Percentiles rank a stretch among this genome's conserved stretches.
phyloP scores from a whole-genome alignment of 2,797 vertebrate genomes.

The Mustela erminea region DNA sequence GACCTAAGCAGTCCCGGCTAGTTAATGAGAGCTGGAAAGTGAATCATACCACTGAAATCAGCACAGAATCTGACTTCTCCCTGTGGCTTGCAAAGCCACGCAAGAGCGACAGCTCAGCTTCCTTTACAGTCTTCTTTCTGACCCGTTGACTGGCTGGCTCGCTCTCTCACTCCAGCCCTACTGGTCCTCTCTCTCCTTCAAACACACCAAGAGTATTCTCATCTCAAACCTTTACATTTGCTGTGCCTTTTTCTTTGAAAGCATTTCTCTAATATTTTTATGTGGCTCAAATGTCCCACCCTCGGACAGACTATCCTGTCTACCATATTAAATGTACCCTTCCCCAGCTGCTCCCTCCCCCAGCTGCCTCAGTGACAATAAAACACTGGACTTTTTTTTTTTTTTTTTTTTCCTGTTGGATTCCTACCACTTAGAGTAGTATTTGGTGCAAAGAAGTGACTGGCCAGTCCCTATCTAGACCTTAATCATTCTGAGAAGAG shows the following conservation, averaged over 20 bases:
- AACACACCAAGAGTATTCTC: background rate
- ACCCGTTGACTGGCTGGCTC: background rate
- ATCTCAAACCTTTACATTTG: background rate
- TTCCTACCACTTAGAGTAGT: background rate
- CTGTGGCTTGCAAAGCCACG: background rate
- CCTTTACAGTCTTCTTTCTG: slow-evolving; percentile 12
- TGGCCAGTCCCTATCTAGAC: background rate
- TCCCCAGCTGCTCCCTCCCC: background rate
- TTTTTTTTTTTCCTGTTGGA: background rate
- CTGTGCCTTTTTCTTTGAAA: background rate
- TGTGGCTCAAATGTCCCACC: background rate
- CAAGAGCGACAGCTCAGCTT: background rate
- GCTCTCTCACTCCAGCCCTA: background rate
- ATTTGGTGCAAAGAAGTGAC: background rate
- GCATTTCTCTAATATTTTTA: background rate
- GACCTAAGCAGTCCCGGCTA: background rate
- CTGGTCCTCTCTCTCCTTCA: slow-evolving; percentile 10
- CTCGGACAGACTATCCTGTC: background rate
- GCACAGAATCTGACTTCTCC: background rate
- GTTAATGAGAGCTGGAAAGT: background rate
- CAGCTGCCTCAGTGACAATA: background rate
- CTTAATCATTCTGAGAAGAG: background rate
- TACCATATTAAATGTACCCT: background rate
- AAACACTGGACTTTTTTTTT: background rate
- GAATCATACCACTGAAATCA: background rate